Conservation (phyloP, 2,113 vertebrate genomes). For the Pangasianodon hypophthalmus region DNA sequence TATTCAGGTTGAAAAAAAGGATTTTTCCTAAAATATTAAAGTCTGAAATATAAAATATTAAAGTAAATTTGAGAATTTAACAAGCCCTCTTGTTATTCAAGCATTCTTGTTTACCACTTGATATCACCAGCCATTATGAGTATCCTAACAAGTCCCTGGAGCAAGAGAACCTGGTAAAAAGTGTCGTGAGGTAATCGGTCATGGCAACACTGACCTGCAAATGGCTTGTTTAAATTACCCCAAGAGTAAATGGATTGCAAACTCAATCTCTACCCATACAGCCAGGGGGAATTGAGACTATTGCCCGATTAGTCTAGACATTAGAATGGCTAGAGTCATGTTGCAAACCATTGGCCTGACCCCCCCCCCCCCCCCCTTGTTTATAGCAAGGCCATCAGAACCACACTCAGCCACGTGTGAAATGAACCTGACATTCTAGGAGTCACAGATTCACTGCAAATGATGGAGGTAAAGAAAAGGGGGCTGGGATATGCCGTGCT, state of each 20-base stretch:
- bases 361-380: not conserved
- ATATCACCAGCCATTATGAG: not conserved
- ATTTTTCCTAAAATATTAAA: not conserved
- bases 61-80: not conserved
- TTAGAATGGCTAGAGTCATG: not conserved
- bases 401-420: conserved; percentile 51
- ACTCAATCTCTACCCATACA: conserved; percentile 32
- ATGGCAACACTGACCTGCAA: conserved; percentile 50
- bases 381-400: conserved; percentile 38
- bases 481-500: not conserved
- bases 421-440: conserved; percentile 43
- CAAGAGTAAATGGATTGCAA: conserved; percentile 21
- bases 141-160: conserved; percentile 6
- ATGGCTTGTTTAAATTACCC: conserved; percentile 47
- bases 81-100: not conserved
- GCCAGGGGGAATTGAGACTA: conserved; percentile 1
- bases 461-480: not conserved
- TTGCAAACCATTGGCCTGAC: conserved; percentile 1
- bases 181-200: conserved; percentile 40
- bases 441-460: conserved; percentile 21
- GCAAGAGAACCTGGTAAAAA: conserved; percentile 16
- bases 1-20: not conserved
- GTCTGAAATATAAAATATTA: not conserved
- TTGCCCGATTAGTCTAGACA: conserved; percentile 16
- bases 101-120: not conserved